These are phyloP conservation scores for Caenorhabditis sp. DNA, from an alignment of 2,888 invertebrate genomes.

Conservation along the genomic window DNA sequence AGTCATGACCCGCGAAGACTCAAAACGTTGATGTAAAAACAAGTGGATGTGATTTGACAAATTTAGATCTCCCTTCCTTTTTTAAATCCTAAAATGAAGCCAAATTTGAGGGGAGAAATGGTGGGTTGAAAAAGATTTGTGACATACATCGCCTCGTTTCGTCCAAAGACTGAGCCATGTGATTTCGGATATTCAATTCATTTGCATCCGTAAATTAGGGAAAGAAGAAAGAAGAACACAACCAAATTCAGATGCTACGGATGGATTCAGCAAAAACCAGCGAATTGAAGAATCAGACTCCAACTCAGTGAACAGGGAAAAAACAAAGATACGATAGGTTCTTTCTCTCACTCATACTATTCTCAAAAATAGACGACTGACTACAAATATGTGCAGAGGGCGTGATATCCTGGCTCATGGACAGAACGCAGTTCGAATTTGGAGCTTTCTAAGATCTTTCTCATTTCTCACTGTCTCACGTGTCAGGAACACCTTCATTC, in stretches of 20 bases:
- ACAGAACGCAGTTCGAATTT: neutral
- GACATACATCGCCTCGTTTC: constrained; percentile 26
- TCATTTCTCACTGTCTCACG: no score
- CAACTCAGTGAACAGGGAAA: neutral
- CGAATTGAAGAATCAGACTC: neutral
- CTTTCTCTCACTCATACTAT: neutral
- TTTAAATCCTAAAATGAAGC: constrained; percentile 19
- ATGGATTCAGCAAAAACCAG: neutral
- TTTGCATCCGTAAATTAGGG: constrained; percentile 11
- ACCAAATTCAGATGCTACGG: neutral
- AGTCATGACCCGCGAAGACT: no score
- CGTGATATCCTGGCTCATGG: neutral
- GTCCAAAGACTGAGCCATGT: constrained; percentile 29
- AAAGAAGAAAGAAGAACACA: neutral
- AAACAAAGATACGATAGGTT: neutral
- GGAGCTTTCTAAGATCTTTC: neutral
- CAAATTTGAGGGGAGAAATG: constrained; percentile 23
- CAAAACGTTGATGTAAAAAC: no score
- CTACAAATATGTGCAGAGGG: neutral
- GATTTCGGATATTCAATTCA: constrained; percentile 34
- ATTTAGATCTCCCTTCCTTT: constrained; percentile 25
- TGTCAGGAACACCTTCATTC: constrained; percentile 23
- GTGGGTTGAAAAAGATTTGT: constrained; percentile 52
- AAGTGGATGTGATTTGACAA: constrained; percentile 19
- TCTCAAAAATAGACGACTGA: neutral